Conservation (phyloP, 2,888 invertebrate genomes). For the Hyalella azteca region DNA sequence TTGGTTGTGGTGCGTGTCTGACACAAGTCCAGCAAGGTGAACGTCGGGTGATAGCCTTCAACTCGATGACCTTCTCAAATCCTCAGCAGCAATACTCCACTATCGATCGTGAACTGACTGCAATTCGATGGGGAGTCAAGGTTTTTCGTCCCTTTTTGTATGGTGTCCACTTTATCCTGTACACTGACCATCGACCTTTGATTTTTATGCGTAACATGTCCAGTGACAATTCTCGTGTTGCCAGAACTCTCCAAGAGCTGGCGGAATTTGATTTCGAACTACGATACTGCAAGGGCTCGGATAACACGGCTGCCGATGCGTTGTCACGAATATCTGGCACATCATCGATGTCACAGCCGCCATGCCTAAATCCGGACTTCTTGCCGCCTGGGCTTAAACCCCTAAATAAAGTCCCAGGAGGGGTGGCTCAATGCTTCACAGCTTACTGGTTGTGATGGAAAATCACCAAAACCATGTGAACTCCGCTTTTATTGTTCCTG, state of each 20-base stretch:
- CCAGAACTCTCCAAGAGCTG: not conserved
- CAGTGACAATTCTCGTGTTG: not conserved
- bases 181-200: not conserved
- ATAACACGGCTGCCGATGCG: not conserved
- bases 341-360: no score
- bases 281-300: not conserved
- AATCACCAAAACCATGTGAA: no score
- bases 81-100: not conserved
- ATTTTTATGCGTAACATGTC: not conserved
- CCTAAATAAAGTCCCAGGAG: no score
- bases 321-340: not conserved
- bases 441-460: no score
- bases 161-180: not conserved
- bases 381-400: no score
- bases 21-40: not conserved
- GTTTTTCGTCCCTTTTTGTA: not conserved
- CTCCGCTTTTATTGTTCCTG: no score
- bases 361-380: no score
- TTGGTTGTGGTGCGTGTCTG: not conserved
- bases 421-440: no score
- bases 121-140: not conserved
- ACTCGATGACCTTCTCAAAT: not conserved
- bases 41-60: not conserved
- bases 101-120: not conserved
- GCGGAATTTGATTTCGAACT: not conserved